Evolutionary conservation across 2,113 vertebrate genomes (phyloP), one percentile per base, ranked within the genome.

Genomic region (Apodemus speciosus): DNA sequence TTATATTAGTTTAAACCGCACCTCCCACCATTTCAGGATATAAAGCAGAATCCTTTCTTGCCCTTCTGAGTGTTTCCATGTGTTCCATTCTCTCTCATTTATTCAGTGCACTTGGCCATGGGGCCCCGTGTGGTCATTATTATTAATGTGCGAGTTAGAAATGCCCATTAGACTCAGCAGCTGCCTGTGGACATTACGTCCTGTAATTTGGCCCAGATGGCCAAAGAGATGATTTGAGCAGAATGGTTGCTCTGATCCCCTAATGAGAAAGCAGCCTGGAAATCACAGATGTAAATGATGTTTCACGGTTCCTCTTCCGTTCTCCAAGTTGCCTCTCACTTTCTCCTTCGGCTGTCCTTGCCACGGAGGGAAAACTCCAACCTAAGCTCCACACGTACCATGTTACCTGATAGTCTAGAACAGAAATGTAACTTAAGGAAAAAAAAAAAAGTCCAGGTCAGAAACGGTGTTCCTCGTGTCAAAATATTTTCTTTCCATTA

Each of bases 171-270:
- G 68, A 88, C 58, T 88, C 89, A 73, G 94, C 93, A 95, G 92
- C 93, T 97, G 89, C 53, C 75, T 91, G 86, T 89, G 75, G 79
- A 76, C 71, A 96, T 93, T 93, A 85, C 80, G 89, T 84, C 91
- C 95, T 85, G 81, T 89, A 96, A 96, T 94, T 68, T 94, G 87
- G 75, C 81, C 92, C 95, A 96, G 83, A 93, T 95, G 96, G 96
- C 25, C 87, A 87, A 89, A 93, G 86, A 76, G 91, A 96, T 92
- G 75, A 92, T 88, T 89, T 93, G 75, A 89, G 93, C 88, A 93
- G 83, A 89, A 80, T 10, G 81, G 75, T 32, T 95, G 90, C 93
- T 88, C 92, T 94, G 89, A 96, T 49, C 84, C 91, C 58, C 58
- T 92, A 92, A 89, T 91, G 84, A 95, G 81, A 83, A 75, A 76